phyloP scores from a whole-genome alignment of 2,113 vertebrate genomes.

The Lasiurus cinereus region DNA sequence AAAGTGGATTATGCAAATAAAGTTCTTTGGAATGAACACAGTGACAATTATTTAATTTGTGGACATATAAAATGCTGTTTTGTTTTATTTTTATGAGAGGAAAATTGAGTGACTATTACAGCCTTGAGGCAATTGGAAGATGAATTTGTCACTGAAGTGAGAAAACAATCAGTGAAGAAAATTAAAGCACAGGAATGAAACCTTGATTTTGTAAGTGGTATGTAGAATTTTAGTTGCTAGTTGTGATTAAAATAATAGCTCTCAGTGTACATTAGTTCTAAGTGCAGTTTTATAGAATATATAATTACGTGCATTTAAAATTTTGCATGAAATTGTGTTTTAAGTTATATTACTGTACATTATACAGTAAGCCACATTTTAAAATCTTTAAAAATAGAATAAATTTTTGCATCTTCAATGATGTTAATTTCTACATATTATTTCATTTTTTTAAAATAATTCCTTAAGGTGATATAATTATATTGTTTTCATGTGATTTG shows the following conservation, averaged over 20 bases:
- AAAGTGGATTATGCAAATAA: not conserved
- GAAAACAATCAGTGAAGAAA: constrained; percentile 69
- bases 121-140: constrained; percentile 41
- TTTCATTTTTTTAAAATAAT: not conserved
- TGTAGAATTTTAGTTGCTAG: not conserved
- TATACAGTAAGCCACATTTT: not conserved
- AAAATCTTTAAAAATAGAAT: not conserved
- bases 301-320: not conserved
- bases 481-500: not conserved
- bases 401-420: not conserved
- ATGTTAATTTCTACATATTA: not conserved
- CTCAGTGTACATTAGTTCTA: not conserved
- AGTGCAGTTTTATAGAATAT: not conserved
- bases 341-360: not conserved
- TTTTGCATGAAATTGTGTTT: not conserved
- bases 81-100: constrained; percentile 7
- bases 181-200: constrained; percentile 59
- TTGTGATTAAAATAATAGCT: constrained; percentile 63
- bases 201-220: constrained; percentile 8
- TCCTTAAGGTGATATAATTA: not conserved
- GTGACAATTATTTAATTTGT: constrained; percentile 63
- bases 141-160: constrained; percentile 61
- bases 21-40: constrained; percentile 43
- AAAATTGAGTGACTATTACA: constrained; percentile 63
- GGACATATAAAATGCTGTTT: constrained; percentile 31